Conservation (phyloP, 2,888 invertebrate species). For the Andrena praecox region DNA sequence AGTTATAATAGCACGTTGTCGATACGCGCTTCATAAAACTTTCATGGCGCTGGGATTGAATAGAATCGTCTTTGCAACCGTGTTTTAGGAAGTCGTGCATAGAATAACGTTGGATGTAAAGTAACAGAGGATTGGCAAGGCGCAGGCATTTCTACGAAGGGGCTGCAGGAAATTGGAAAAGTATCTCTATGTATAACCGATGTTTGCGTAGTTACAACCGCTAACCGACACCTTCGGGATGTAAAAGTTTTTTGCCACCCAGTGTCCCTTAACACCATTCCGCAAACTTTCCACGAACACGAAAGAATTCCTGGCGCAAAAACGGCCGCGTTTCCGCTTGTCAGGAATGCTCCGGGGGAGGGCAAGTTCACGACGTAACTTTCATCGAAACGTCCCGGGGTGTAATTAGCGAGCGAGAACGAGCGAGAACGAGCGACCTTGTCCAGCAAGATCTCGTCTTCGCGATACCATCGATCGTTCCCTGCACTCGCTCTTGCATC, state of each 20-base stretch:
- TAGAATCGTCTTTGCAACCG: slow-evolving; percentile 39
- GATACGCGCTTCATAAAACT: slow-evolving; percentile 48
- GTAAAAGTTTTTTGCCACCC: not conserved
- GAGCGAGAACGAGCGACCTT: slow-evolving; percentile 35
- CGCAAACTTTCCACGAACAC: slow-evolving; percentile 3
- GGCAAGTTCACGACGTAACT: slow-evolving; percentile 29
- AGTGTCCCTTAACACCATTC: not conserved
- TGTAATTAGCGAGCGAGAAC: slow-evolving; percentile 38
- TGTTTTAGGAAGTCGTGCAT: slow-evolving; percentile 28
- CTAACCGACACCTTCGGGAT: not conserved
- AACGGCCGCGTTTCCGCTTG: slow-evolving; percentile 14
- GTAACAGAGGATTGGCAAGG: not conserved
- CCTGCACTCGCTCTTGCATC: slow-evolving; percentile 5
- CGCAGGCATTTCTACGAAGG: not conserved
- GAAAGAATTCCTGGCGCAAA: slow-evolving; percentile 22
- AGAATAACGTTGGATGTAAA: slow-evolving; percentile 12
- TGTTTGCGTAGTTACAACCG: too few species aligned
- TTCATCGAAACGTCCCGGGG: slow-evolving; percentile 27
- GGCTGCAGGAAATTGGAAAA: not conserved
- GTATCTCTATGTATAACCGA: too few species aligned
- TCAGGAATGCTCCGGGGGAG: not conserved
- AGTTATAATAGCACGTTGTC: slow-evolving; percentile 39
- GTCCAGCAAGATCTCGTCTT: slow-evolving; percentile 37
- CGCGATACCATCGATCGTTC: slow-evolving; percentile 40
- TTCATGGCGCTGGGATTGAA: slow-evolving; percentile 48